phyloP scores from a whole-genome alignment of 2,113 vertebrate species.

The Coryphaenoides rupestris region DNA sequence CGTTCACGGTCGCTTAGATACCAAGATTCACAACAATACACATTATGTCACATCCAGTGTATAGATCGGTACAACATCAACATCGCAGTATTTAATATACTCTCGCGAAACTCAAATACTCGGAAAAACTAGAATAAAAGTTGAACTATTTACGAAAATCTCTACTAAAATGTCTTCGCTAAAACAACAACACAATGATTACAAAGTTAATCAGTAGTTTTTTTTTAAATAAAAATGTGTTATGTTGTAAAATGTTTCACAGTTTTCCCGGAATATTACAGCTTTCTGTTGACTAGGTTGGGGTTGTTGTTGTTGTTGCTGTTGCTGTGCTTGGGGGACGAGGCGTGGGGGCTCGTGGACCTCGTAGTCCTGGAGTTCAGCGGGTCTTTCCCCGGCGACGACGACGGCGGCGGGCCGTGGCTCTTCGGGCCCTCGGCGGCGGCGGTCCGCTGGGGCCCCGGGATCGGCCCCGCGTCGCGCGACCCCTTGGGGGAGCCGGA shows the following conservation, averaged over 20 bases:
- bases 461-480: slow-evolving; percentile 37
- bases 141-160: no score
- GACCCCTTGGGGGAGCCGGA: slow-evolving; percentile 65
- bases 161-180: no score
- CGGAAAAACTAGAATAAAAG: no score
- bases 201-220: no score
- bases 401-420: background rate
- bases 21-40: no score
- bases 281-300: slow-evolving; percentile 48
- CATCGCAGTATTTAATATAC: no score
- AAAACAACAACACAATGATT: no score
- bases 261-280: slow-evolving; percentile 31
- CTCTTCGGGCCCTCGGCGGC: slow-evolving; percentile 28
- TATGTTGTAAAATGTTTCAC: background rate
- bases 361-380: slow-evolving; percentile 3
- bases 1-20: background rate
- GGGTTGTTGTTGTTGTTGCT: slow-evolving; percentile 55
- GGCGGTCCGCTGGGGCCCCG: slow-evolving; percentile 31
- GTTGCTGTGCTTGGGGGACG: no score
- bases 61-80: no score
- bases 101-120: no score
- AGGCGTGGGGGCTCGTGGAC: background rate
- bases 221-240: no score
- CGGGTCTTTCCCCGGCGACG: slow-evolving; percentile 29
- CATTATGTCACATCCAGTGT: no score